Base-by-base conservation (phyloP, 2,888 invertebrate species). In the Sussaba pulchella region DNA sequence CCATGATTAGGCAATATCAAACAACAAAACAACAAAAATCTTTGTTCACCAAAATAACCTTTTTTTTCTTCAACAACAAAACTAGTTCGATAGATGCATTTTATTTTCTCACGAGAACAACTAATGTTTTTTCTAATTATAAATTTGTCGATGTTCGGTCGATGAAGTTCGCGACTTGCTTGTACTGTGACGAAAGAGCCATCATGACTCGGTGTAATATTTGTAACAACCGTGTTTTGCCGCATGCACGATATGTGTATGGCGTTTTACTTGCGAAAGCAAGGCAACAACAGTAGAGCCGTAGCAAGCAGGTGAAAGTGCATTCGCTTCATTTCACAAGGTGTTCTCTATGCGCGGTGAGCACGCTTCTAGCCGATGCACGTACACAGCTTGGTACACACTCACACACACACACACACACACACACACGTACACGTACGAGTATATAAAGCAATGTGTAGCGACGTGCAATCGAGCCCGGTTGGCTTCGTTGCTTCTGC, bases 311-410 rank as follows among this genome's bases (percentile, higher is more conserved):
- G 89, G 89, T 89, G 89, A 89, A 89, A 89, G 89, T 89, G 87
- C 88, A 89, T 86, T 88, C 72, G 87, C 87, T 88, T 88, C 87
- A 86, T 87, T 89, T 88, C 87, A 87, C 87, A 87, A 88, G 86
- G 77, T 83, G 83, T 72, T 84, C 75, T 69, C 71, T 57, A 78
- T 74, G 54, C 57, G 57, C 45, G 75, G 10, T 54, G 31, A 59
- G 67, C 70, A 59, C 70, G 81, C 74, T 78, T 73, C 81, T 83
- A 73, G 57, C 45, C 78, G 54, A 77, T 67, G 50, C 47, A 50
- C 39, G 54, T 43, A 31, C 39, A 64, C 26, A 39, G 52, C 36
- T 39, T 14, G 21, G 36, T 31, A 39, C 21, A 31, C 31, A 31
- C 36, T 1, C 6, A 12, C 31, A 24, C 31, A 50, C 19, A 50